Percentiles rank a stretch among this genome's conserved stretches.
Evolutionary conservation across 1,140 invertebrate genomes (phyloP).

Genomic region (Anadara kagoshimensis): DNA sequence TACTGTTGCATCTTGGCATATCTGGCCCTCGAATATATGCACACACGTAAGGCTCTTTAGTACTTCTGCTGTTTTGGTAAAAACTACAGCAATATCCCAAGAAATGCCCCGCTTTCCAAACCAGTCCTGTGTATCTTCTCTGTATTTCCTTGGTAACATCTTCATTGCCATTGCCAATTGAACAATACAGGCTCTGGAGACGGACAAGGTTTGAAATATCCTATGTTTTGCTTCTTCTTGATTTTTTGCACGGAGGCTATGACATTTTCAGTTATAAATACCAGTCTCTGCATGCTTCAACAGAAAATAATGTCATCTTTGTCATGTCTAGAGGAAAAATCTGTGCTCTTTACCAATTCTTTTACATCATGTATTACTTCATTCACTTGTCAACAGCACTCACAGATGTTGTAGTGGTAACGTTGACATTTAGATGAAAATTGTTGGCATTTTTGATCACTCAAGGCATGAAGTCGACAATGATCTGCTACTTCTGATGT

Average conservation of each 20-base stretch:
- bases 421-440: background rate
- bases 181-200: background rate
- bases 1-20: background rate
- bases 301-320: background rate
- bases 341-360: background rate
- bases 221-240: constrained; percentile 1
- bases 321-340: background rate
- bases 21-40: constrained; percentile 3
- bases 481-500: constrained; percentile 9
- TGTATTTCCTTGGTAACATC: constrained; percentile 1
- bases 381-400: background rate
- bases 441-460: background rate
- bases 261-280: constrained; percentile 2
- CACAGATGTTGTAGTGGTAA: background rate
- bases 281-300: background rate
- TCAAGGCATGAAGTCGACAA: constrained; percentile 6
- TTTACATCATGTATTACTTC: background rate
- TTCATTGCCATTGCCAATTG: constrained; percentile 23
- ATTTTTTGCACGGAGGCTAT: constrained; percentile 1
- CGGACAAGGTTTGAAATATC: background rate
- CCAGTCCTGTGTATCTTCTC: constrained; percentile 21
- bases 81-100: constrained; percentile 15
- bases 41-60: background rate
- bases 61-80: background rate
- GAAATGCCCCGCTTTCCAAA: constrained; percentile 20